Evolutionary conservation across 2,888 invertebrate genomes (phyloP).

Genomic region (Doris montereyensis): DNA sequence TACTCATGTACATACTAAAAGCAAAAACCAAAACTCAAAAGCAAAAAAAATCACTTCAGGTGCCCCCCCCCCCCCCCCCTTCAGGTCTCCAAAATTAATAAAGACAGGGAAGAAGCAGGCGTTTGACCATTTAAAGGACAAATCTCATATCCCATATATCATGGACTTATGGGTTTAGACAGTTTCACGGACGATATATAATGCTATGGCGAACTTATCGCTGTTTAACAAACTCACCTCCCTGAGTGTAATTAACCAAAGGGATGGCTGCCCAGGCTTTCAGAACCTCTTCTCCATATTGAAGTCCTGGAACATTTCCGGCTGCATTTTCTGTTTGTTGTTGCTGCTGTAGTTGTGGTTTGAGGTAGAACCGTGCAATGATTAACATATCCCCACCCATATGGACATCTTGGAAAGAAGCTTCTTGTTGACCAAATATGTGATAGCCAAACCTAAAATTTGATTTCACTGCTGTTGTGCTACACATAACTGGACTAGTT

Average conservation of each 20-base stretch:
- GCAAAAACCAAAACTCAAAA: too few species aligned
- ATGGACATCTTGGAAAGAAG: slow-evolving; percentile 65
- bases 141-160: too few species aligned
- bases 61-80: too few species aligned
- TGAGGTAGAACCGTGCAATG: slow-evolving; percentile 67
- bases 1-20: too few species aligned
- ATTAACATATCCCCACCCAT: slow-evolving; percentile 66
- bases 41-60: too few species aligned
- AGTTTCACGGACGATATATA: too few species aligned
- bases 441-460: slow-evolving; percentile 68
- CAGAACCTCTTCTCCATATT: slow-evolving; percentile 63
- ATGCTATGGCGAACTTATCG: too few species aligned
- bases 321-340: slow-evolving; percentile 49
- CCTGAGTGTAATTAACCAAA: slow-evolving; percentile 54
- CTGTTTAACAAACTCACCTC: slow-evolving; percentile 51
- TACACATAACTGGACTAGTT: slow-evolving; percentile 68
- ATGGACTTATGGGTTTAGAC: too few species aligned
- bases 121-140: too few species aligned
- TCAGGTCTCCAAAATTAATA: too few species aligned
- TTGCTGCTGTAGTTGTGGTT: slow-evolving; percentile 49
- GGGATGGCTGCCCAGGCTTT: slow-evolving; percentile 70
- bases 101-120: too few species aligned
- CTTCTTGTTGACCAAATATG: slow-evolving; percentile 71
- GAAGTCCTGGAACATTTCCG: slow-evolving; percentile 48
- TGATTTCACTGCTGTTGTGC: slow-evolving; percentile 67